Base-by-base conservation (phyloP, 2,797 vertebrate species). In the Ctenosaura bakeri region DNA sequence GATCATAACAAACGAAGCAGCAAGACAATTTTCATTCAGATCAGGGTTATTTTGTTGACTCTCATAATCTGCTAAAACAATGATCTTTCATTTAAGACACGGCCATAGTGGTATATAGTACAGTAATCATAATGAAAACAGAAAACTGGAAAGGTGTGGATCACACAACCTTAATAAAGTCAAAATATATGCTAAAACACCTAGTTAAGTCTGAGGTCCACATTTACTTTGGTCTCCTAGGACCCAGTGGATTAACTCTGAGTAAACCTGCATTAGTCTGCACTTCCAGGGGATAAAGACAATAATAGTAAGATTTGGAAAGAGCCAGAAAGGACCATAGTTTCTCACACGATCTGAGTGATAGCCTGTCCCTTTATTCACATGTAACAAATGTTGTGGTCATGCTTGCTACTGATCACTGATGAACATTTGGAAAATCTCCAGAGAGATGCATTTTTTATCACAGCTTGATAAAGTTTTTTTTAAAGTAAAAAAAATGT, bases 1-100 rank as follows among this genome's bases (percentile, higher is more conserved):
- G 14, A 10, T 59, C 26, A 7, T 84, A 90, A 64, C 20, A 83
- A 87, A 78, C 74, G 69, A 46, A 90, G 71, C 86, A n/a, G 10
- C 84, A 74, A 83, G 20, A 8, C 7, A 42, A 46, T 78, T 20
- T 7, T 66, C 32, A 42, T 76, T 54, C 16, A 16, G n/a, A 32
- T 69, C 83, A 42, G 38, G 38, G n/a, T 6, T 50, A 26, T 29
- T 69, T 14, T 6, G 6, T 18, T 87, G 79, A 52, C 10, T 42
- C 20, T 54, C 24, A n/a, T 24, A 7, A 24, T 46, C 56, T 24
- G 59, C 24, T 59, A 54, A 38, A 52, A 42, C 50, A 29, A 42
- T 20, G 20, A 29, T 10, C 6, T 3, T 87, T 78, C 26, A 66
- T 69, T 90, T 78, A 38, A 62, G 74, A 85, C 8, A 22, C 29